A percentile compares a stretch with the other conserved stretches of the same genome.
Evolutionary conservation across 2,888 invertebrate species (phyloP).

Genomic region (Dasypolia templi): DNA sequence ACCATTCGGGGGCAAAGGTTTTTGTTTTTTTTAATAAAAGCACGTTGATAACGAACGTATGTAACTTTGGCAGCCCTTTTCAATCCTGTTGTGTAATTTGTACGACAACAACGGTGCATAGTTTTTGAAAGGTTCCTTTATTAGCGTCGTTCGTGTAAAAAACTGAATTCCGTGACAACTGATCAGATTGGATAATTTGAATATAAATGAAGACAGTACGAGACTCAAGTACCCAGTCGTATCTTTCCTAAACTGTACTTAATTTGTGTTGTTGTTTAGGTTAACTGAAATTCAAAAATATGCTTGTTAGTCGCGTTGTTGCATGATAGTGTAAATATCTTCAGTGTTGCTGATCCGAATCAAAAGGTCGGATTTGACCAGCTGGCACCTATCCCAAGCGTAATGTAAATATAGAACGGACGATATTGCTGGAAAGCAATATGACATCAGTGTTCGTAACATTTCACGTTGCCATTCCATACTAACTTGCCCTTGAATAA

Average conservation of each 20-base stretch:
- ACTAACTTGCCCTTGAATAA: slow-evolving; percentile 40
- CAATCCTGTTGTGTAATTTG: slow-evolving; percentile 33
- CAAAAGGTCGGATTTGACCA: slow-evolving; percentile 74
- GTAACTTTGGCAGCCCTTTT: slow-evolving; percentile 13
- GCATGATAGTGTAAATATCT: slow-evolving; percentile 59
- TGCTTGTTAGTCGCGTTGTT: slow-evolving; percentile 28
- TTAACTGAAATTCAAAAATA: slow-evolving; percentile 10
- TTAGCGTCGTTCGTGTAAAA: slow-evolving; percentile 40
- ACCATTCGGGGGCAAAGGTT: slow-evolving; percentile 39
- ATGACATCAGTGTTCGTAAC: slow-evolving; percentile 79
- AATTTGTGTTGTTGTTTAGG: background rate
- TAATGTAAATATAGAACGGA: slow-evolving; percentile 83
- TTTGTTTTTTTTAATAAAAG: slow-evolving; percentile 40
- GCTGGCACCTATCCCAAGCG: slow-evolving; percentile 85
- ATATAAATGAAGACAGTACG: slow-evolving; percentile 31
- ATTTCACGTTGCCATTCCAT: slow-evolving; percentile 63
- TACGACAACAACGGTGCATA: slow-evolving; percentile 5
- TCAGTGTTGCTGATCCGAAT: slow-evolving; percentile 67
- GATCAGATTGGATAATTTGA: slow-evolving; percentile 41
- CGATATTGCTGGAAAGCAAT: slow-evolving; percentile 82
- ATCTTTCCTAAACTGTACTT: slow-evolving; percentile 6
- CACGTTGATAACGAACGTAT: slow-evolving; percentile 25
- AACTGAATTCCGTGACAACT: slow-evolving; percentile 19
- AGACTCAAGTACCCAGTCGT: background rate
- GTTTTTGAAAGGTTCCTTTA: slow-evolving; percentile 25